phyloP scores from a whole-genome alignment of 2,113 vertebrate species.

The Cynocephalus volans region DNA sequence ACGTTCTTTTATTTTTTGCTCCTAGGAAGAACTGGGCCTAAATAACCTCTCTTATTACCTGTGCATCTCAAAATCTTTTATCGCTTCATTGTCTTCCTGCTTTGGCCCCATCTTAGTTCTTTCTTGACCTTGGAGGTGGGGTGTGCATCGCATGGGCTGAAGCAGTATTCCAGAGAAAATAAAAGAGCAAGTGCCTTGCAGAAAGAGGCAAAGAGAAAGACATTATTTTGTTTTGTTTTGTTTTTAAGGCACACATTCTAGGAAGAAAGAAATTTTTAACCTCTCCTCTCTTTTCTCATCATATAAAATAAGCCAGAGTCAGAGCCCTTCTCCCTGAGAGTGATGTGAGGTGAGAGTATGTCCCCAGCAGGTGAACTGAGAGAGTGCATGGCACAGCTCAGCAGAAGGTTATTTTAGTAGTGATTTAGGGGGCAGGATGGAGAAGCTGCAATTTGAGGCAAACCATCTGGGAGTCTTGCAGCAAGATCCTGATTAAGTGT shows the following conservation, averaged over 20 bases:
- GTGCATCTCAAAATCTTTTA: neutral
- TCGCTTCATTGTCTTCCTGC: neutral
- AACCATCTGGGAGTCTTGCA: neutral
- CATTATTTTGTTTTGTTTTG: too few relatives aligned
- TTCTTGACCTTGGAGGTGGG: neutral
- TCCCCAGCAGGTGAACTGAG: neutral
- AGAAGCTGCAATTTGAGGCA: neutral
- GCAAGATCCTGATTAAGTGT: neutral
- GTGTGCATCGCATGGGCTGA: neutral
- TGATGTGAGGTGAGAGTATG: neutral
- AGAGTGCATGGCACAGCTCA: neutral
- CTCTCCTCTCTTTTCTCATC: neutral
- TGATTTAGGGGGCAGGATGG: neutral
- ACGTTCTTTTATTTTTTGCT: neutral
- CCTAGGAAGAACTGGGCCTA: neutral
- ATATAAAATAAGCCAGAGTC: neutral
- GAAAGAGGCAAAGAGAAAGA: neutral
- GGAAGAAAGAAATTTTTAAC: neutral
- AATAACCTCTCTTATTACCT: neutral
- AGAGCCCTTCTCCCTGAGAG: neutral
- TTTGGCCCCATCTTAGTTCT: neutral
- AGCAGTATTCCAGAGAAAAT: neutral
- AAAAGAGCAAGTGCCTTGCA: neutral
- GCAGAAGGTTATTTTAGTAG: neutral
- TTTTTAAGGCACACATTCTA: neutral